Evolutionary conservation across 1,140 invertebrate species (phyloP).

Genomic region (Wasmannia auropunctata): DNA sequence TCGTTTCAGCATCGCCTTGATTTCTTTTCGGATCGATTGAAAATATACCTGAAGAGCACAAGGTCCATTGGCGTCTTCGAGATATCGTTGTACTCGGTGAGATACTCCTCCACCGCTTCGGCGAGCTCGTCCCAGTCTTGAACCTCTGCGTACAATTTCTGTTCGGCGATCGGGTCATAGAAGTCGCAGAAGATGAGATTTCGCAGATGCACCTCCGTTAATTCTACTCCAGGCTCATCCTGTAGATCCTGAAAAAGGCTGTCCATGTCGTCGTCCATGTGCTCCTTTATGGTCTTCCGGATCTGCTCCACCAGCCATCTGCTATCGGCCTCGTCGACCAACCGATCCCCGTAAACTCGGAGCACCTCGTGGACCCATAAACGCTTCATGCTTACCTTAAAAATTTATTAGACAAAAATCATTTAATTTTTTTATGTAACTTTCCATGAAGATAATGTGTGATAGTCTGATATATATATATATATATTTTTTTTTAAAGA

Average conservation of each 20-base stretch:
- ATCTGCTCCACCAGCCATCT: conserved; percentile 92
- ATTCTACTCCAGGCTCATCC: conserved; percentile 81
- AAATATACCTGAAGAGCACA: conserved; percentile 93
- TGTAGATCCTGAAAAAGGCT: conserved; percentile 83
- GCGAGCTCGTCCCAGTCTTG: conserved; percentile 92
- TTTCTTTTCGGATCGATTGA: neutral
- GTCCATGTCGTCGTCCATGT: conserved; percentile 85
- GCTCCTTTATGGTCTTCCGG: conserved; percentile 85
- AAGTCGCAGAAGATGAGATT: conserved; percentile 98
- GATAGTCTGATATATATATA: neutral
- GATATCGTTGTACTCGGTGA: conserved; percentile 97
- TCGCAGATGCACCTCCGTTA: conserved; percentile 93
- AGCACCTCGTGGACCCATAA: conserved; percentile 98
- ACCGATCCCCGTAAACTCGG: conserved; percentile 96
- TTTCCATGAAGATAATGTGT: neutral
- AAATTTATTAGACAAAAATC: conserved; percentile 1
- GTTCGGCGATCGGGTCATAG: conserved; percentile 95
- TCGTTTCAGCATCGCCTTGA: no score
- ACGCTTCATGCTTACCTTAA: conserved; percentile 91
- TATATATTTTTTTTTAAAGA: neutral
- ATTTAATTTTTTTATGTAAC: no score
- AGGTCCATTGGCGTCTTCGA: conserved; percentile 99
- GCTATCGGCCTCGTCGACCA: conserved; percentile 93
- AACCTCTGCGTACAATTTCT: conserved; percentile 94
- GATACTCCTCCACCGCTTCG: conserved; percentile 93